These are phyloP conservation scores for Nesometra sesokonis DNA, from an alignment of 35 echinoderm and acorn worm genomes.

Conservation along the genomic window DNA sequence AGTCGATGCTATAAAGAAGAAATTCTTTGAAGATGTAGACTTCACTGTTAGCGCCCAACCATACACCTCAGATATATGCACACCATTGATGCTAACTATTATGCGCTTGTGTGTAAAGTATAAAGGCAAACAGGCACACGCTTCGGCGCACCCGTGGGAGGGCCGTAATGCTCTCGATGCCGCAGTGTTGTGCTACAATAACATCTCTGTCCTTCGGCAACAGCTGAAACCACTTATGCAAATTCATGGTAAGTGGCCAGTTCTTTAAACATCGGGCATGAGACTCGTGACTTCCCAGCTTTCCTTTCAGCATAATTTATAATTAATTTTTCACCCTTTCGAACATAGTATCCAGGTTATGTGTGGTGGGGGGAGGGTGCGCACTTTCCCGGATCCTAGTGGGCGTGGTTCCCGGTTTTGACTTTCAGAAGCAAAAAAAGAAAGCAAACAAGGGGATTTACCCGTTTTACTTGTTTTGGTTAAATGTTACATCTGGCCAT, in stretches of 20 bases:
- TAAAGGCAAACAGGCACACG: slow-evolving; percentile 42
- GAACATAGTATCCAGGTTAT: no score
- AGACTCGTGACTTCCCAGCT: no score
- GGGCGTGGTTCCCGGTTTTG: no score
- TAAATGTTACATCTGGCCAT: no score
- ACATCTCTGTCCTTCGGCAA: slow-evolving; percentile 54
- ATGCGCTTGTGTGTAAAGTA: slow-evolving; percentile 29
- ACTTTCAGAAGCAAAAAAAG: no score
- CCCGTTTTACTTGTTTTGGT: no score
- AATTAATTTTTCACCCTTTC: no score
- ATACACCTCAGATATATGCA: slow-evolving; percentile 40
- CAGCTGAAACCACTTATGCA: slow-evolving; percentile 67
- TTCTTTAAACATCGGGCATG: no score
- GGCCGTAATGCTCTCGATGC: slow-evolving; percentile 70
- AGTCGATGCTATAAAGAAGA: slow-evolving; percentile 39
- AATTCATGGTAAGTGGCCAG: slow-evolving; percentile 63
- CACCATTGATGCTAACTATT: slow-evolving; percentile 37
- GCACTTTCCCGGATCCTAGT: no score
- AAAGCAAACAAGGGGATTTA: no score
- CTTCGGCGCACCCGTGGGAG: slow-evolving; percentile 58
- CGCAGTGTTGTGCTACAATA: slow-evolving; percentile 62
- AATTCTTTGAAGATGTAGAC: slow-evolving; percentile 72
- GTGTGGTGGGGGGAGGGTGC: no score
- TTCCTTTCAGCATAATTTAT: no score
- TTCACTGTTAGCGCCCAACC: slow-evolving; percentile 35